phyloP scores from a whole-genome alignment of 2,113 vertebrate species.

The Callocephalon fimbriatum region DNA sequence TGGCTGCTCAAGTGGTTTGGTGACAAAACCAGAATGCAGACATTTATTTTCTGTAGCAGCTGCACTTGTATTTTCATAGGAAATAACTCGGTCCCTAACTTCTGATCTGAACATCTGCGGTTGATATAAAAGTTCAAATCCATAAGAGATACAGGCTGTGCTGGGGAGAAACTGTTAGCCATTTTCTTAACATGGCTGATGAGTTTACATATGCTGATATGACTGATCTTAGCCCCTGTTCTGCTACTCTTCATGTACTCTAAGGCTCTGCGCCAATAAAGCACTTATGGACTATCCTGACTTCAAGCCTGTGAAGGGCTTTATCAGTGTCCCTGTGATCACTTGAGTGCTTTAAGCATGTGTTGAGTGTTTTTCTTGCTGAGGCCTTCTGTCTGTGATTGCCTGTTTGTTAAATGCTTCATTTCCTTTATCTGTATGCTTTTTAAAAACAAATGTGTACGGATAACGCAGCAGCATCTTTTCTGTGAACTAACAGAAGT shows the following conservation, averaged over 20 bases:
- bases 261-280: neutral
- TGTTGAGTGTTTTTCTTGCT: slow-evolving; percentile 21
- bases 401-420: neutral
- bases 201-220: neutral
- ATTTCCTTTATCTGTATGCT: neutral
- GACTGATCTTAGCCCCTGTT: neutral
- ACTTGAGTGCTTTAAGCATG: neutral
- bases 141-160: neutral
- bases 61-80: neutral
- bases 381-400: neutral
- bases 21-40: neutral
- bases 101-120: neutral
- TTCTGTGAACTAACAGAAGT: neutral
- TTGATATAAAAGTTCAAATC: neutral
- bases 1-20: neutral
- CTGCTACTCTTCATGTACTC: neutral
- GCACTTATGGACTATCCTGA: slow-evolving; percentile 2
- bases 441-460: neutral
- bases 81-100: neutral
- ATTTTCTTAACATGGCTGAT: neutral
- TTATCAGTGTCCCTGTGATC: slow-evolving; percentile 1
- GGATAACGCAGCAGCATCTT: neutral
- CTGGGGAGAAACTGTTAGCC: neutral
- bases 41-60: neutral
- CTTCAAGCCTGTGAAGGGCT: neutral